Conservation (phyloP, 2,797 vertebrate species). For the Bucorvus abyssinicus region DNA sequence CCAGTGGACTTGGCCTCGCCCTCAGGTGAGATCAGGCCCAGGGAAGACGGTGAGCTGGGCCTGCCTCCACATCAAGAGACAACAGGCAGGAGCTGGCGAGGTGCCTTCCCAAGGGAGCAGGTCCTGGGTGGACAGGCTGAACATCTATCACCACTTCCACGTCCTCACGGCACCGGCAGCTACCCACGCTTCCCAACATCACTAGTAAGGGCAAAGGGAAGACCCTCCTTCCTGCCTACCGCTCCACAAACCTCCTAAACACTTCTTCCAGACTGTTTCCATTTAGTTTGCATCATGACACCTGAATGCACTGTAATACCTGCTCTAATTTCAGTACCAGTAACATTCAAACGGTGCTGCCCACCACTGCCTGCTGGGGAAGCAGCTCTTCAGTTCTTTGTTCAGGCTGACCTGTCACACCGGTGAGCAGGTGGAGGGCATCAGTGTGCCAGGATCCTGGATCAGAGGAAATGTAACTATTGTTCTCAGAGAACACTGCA, state of each 20-base stretch:
- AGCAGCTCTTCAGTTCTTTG: neutral
- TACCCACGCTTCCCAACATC: neutral
- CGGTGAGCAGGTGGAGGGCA: neutral
- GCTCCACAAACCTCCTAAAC: neutral
- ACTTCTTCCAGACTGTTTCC: accelerated
- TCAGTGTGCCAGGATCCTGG: neutral
- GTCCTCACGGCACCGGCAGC: accelerated
- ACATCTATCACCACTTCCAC: accelerated
- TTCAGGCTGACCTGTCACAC: neutral
- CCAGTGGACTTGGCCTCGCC: accelerated
- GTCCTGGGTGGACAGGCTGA: neutral
- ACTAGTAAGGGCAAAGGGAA: neutral
- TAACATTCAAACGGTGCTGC: neutral
- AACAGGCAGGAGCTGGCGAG: neutral
- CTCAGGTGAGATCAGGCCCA: accelerated
- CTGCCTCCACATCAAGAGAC: no score
- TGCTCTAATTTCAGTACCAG: neutral
- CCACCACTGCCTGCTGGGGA: neutral
- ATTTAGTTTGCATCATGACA: neutral
- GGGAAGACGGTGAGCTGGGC: neutral
- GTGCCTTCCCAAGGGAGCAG: no score
- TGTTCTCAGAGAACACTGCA: neutral
- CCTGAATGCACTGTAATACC: neutral
- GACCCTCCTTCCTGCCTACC: neutral
- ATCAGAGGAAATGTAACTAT: neutral